These are phyloP conservation scores for Eledona agricola DNA, from an alignment of 2,888 invertebrate genomes.

Conservation along the genomic window DNA sequence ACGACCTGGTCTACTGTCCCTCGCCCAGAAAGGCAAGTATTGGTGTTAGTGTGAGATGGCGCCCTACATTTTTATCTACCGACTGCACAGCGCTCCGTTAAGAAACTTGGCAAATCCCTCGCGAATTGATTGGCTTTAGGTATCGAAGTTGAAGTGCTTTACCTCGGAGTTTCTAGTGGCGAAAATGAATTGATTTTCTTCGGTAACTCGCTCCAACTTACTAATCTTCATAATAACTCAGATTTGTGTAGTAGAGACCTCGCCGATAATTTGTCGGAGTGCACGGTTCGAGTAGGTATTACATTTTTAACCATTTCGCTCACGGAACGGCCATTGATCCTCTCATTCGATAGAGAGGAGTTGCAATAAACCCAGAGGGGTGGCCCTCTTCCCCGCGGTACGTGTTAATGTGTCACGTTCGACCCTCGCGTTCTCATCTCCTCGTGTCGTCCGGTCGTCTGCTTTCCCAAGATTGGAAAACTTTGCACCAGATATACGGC, in stretches of 20 bases:
- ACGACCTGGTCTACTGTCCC: conserved; percentile 76
- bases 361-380: conserved; percentile 40
- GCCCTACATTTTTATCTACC: conserved; percentile 32
- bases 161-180: conserved; percentile 47
- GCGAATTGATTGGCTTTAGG: conserved; percentile 57
- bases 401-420: conserved; percentile 63
- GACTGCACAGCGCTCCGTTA: conserved; percentile 20
- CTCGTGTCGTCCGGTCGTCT: conserved; percentile 48
- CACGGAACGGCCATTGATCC: conserved; percentile 57
- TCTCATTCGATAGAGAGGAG: conserved; percentile 26
- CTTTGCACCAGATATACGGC: conserved; percentile 45
- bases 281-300: conserved; percentile 43
- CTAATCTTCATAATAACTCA: conserved; percentile 44
- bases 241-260: conserved; percentile 35
- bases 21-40: conserved; percentile 51
- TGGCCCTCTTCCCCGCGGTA: conserved; percentile 47
- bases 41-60: conserved; percentile 1
- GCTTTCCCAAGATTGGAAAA: conserved; percentile 58
- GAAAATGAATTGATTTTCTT: conserved; percentile 47
- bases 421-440: conserved; percentile 54
- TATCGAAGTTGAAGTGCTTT: conserved; percentile 56
- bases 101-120: conserved; percentile 52
- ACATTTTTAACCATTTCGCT: conserved; percentile 58
- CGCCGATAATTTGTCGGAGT: conserved; percentile 31
- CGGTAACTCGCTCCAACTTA: conserved; percentile 35